Evolutionary conservation across 2,888 invertebrate genomes (phyloP).

Genomic region (Clivina fossor): DNA sequence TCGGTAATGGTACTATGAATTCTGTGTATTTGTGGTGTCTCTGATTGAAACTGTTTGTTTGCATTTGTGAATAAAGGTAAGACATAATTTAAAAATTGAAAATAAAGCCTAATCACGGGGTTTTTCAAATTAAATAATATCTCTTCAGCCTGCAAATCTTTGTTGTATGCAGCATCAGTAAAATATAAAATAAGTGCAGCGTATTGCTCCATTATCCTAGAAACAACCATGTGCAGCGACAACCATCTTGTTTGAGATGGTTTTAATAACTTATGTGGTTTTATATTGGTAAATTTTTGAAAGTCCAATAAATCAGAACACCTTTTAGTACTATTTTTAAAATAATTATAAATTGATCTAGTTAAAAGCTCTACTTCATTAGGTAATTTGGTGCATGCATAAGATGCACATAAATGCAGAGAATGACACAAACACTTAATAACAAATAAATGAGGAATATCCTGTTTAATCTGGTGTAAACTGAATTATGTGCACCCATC

Average conservation of each 20-base stretch:
- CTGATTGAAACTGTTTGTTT: conserved; percentile 1
- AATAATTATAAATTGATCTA: not conserved
- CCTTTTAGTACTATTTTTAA: conserved; percentile 39
- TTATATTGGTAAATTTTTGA: conserved; percentile 41
- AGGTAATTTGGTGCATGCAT: not conserved
- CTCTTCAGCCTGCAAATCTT: conserved; percentile 3
- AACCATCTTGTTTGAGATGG: conserved; percentile 45
- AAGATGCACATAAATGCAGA: not conserved
- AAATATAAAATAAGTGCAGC: not conserved
- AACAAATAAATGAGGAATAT: not conserved
- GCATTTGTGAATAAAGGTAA: not conserved
- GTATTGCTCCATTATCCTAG: not conserved
- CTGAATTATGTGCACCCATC: conserved; percentile 1
- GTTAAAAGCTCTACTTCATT: not conserved
- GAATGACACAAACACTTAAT: conserved; percentile 7
- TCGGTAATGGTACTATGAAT: not conserved
- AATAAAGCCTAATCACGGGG: not conserved
- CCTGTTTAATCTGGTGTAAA: not conserved
- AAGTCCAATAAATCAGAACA: conserved; percentile 40
- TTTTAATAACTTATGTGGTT: conserved; percentile 43
- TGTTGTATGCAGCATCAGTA: not conserved
- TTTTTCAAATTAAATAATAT: not conserved
- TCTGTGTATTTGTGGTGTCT: not conserved
- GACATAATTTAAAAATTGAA: not conserved
- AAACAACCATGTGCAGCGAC: conserved; percentile 38